phyloP scores from a whole-genome alignment of 2,113 vertebrate species.

The Bettongia penicillata region DNA sequence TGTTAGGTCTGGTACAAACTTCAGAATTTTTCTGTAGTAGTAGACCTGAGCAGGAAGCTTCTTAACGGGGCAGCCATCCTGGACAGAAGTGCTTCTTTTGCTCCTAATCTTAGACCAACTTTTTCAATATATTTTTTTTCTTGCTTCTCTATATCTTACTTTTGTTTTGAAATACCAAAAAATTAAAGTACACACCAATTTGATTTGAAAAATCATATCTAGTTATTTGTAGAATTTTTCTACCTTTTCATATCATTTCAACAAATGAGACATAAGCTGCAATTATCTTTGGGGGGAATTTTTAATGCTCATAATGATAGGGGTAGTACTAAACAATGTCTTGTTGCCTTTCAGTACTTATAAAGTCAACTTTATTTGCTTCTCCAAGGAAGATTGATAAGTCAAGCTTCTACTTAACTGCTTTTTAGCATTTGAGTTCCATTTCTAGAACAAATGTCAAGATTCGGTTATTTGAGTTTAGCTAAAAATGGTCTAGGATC shows the following conservation, averaged over 20 bases:
- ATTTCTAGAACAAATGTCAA: not conserved
- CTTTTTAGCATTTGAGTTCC: not conserved
- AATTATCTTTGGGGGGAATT: not conserved
- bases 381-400: not conserved
- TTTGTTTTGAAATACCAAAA: not conserved
- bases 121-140: not conserved
- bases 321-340: not conserved
- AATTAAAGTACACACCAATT: not conserved
- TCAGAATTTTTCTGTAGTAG: not conserved
- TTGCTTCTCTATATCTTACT: not conserved
- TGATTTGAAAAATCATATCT: not conserved
- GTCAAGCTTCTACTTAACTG: not conserved
- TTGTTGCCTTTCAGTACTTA: not conserved
- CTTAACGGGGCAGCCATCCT: not conserved
- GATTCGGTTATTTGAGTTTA: not conserved
- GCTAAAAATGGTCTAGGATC: not conserved
- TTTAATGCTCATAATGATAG: not conserved
- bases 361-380: not conserved
- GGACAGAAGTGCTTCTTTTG: not conserved
- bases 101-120: not conserved
- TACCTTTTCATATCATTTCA: not conserved
- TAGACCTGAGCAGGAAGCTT: not conserved
- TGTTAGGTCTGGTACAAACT: not conserved
- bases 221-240: not conserved
- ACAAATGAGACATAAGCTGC: not conserved